These are phyloP conservation scores for Brachionus asplanchnoidis DNA, from an alignment of 1,140 invertebrate species.

Conservation along the genomic window DNA sequence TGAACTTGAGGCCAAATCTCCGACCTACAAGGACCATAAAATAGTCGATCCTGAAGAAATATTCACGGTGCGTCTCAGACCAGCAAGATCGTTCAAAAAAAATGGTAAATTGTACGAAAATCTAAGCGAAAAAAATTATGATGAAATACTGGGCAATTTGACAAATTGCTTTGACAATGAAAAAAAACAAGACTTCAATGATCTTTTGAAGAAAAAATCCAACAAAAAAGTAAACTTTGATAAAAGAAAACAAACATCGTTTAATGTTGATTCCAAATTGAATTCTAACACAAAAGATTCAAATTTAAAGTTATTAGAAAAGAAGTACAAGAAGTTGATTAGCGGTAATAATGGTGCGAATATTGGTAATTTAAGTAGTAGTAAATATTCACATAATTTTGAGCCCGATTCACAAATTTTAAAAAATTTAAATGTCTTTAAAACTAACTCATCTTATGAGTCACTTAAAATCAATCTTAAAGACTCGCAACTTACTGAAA, in stretches of 20 bases:
- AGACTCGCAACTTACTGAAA: not conserved
- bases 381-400: not conserved
- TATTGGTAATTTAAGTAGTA: not conserved
- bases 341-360: not conserved
- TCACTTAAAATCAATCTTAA: not conserved
- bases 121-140: slow-evolving; percentile 20
- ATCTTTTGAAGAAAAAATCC: not conserved
- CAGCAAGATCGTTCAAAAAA: not conserved
- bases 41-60: not conserved
- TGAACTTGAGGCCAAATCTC: not conserved
- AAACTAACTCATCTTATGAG: not conserved
- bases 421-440: not conserved
- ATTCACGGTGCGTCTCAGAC: not conserved
- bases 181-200: not conserved
- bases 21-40: not conserved
- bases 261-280: not conserved
- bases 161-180: not conserved
- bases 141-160: not conserved
- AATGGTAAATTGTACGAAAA: slow-evolving; percentile 6
- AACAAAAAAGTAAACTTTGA: slow-evolving; percentile 12
- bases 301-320: not conserved
- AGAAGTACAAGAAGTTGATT: slow-evolving; percentile 19
- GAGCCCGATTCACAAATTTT: slow-evolving; percentile 12
- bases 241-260: not conserved
- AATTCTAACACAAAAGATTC: not conserved